Conservation (phyloP, 1,140 invertebrate species). For the Tyrophagus putrescentiae region DNA sequence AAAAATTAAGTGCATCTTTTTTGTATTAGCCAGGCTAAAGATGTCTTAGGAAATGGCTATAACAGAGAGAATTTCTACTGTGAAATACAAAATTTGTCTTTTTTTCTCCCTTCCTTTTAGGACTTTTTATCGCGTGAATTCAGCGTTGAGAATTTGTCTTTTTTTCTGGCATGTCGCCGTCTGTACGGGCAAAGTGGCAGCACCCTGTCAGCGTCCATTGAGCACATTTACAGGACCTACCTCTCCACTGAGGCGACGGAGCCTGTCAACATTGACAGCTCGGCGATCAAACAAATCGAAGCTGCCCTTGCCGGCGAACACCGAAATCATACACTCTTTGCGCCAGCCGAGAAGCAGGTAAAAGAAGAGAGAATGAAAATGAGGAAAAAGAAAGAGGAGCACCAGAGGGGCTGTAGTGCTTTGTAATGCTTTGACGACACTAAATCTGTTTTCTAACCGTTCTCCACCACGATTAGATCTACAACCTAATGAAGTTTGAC, state of each 20-base stretch:
- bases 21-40: too few relatives aligned
- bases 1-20: too few relatives aligned
- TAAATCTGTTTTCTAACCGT: conserved; percentile 8
- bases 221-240: conserved; percentile 50
- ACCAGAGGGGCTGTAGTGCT: not conserved
- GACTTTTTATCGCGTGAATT: conserved; percentile 91
- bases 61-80: too few relatives aligned
- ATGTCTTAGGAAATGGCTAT: too few relatives aligned
- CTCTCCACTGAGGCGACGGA: conserved; percentile 58
- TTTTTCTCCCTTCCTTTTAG: too few relatives aligned
- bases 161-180: conserved; percentile 74
- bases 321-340: conserved; percentile 58
- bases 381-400: too few relatives aligned
- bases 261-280: conserved; percentile 72
- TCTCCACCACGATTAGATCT: conserved; percentile 70
- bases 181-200: conserved; percentile 32
- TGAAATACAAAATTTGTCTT: too few relatives aligned
- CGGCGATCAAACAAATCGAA: conserved; percentile 57
- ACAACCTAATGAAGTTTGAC: conserved; percentile 95
- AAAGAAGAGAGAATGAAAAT: too few relatives aligned
- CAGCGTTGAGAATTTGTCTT: conserved; percentile 89
- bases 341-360: conserved; percentile 45
- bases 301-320: conserved; percentile 42
- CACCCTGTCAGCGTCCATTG: not conserved
- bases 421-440: conserved; percentile 22